A percentile compares a stretch with the other conserved stretches of the same genome.
Evolutionary conservation across 2,888 invertebrate genomes (phyloP).

Genomic region (Bimastos eiseni): DNA sequence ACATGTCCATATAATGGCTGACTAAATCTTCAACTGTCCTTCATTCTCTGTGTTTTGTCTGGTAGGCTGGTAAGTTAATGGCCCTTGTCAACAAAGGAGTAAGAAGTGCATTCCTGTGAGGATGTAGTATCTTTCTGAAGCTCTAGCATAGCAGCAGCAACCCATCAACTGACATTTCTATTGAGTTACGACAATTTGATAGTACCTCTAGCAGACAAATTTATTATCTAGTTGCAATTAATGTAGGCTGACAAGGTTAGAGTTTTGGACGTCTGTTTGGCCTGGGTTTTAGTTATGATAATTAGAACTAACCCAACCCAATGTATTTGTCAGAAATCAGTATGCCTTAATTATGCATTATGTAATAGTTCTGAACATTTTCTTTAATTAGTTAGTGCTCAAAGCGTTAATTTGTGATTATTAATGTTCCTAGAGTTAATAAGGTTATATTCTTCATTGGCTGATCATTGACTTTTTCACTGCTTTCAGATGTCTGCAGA

Average conservation of each 20-base stretch:
- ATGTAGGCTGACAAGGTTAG: background rate
- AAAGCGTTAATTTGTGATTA: too few species aligned
- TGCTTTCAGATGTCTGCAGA: slow-evolving; percentile 13
- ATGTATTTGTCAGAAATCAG: background rate
- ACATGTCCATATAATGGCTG: background rate
- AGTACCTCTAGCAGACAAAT: background rate
- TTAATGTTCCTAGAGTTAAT: too few species aligned
- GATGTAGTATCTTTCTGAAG: background rate
- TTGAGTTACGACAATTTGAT: background rate
- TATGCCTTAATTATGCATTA: background rate
- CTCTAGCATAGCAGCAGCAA: background rate
- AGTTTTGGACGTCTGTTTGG: background rate
- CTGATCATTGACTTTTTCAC: background rate
- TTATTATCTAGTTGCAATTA: background rate
- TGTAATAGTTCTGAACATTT: background rate
- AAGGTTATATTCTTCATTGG: background rate
- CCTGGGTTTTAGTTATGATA: background rate
- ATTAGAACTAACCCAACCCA: background rate
- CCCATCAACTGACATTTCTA: background rate
- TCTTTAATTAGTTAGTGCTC: background rate
- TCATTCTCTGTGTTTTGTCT: background rate
- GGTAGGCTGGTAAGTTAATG: background rate
- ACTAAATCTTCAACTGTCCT: background rate
- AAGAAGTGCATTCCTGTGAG: background rate
- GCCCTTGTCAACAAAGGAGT: background rate